phyloP scores from a whole-genome alignment of 1,140 invertebrate species.

The Samia ricini region DNA sequence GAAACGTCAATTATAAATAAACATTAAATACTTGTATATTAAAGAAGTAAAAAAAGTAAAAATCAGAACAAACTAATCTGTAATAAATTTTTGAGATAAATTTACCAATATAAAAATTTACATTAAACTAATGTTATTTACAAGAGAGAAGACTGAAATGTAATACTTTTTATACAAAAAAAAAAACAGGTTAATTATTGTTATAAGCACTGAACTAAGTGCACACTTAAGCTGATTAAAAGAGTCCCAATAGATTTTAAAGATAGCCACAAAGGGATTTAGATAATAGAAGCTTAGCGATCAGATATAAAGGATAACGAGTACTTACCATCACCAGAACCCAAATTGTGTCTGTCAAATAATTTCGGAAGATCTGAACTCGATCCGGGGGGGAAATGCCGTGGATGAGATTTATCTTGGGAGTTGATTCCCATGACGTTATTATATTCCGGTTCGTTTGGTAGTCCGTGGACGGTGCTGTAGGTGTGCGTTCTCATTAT shows the following conservation, averaged over 20 bases:
- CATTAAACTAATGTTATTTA: not conserved
- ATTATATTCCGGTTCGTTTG: constrained; percentile 47
- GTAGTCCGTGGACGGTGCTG: constrained; percentile 48
- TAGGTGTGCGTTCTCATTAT: constrained; percentile 64
- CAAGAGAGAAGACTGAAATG: not conserved
- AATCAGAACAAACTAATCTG: not conserved
- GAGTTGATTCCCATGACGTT: constrained; percentile 39
- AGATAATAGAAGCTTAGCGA: constrained; percentile 10
- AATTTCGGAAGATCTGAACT: constrained; percentile 52
- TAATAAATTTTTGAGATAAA: no score
- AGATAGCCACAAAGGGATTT: constrained; percentile 35
- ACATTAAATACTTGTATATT: no score
- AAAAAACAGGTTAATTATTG: constrained; percentile 4
- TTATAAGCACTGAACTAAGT: constrained; percentile 2
- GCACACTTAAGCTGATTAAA: constrained; percentile 24
- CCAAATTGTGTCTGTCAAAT: constrained; percentile 58
- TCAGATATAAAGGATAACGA: not conserved
- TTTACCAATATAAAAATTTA: not conserved
- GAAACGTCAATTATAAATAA: not conserved
- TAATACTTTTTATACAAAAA: not conserved
- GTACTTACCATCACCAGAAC: constrained; percentile 62
- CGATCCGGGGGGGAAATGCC: constrained; percentile 46
- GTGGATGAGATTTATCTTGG: constrained; percentile 40
- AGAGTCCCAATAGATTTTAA: constrained; percentile 16
- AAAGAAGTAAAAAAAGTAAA: not conserved